Conservation (phyloP, 53 echinoderm and acorn worm genomes). For the Zoroaster sp. region DNA sequence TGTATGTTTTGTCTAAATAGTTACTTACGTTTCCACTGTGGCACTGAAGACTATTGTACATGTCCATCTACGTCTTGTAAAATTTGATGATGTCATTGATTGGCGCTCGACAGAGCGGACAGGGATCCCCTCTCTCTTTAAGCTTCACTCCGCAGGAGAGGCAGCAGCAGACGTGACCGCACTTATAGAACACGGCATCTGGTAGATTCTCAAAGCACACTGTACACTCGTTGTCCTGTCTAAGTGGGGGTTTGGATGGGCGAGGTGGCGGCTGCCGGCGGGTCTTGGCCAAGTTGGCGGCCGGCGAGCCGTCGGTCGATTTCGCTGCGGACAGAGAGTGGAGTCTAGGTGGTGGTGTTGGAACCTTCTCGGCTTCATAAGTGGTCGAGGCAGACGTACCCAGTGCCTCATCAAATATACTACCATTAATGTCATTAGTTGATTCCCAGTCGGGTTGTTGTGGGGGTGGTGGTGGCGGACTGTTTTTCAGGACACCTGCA, state of each 20-base stretch:
- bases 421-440: slow-evolving; percentile 38
- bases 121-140: slow-evolving; percentile 59
- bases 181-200: slow-evolving; percentile 93
- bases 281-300: too few relatives aligned
- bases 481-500: slow-evolving; percentile 43
- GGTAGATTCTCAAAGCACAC: slow-evolving; percentile 89
- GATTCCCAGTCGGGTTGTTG: neutral
- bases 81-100: slow-evolving; percentile 91
- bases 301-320: too few relatives aligned
- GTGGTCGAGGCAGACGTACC: too few relatives aligned
- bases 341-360: slow-evolving; percentile 13
- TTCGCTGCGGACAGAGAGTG: too few relatives aligned
- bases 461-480: neutral
- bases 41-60: too few relatives aligned
- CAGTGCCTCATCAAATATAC: slow-evolving; percentile 36
- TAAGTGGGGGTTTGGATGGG: too few relatives aligned
- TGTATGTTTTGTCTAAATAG: too few relatives aligned
- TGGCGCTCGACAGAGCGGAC: slow-evolving; percentile 89
- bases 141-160: slow-evolving; percentile 83
- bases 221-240: slow-evolving; percentile 75
- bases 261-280: too few relatives aligned
- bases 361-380: neutral
- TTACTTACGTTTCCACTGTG: too few relatives aligned
- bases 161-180: slow-evolving; percentile 94
- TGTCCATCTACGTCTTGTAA: slow-evolving; percentile 47